A percentile compares a stretch with the other conserved stretches of the same genome.
These are phyloP conservation scores for Stenopsyche tienmushanensis DNA, from an alignment of 1,140 invertebrate species.

Conservation along the genomic window DNA sequence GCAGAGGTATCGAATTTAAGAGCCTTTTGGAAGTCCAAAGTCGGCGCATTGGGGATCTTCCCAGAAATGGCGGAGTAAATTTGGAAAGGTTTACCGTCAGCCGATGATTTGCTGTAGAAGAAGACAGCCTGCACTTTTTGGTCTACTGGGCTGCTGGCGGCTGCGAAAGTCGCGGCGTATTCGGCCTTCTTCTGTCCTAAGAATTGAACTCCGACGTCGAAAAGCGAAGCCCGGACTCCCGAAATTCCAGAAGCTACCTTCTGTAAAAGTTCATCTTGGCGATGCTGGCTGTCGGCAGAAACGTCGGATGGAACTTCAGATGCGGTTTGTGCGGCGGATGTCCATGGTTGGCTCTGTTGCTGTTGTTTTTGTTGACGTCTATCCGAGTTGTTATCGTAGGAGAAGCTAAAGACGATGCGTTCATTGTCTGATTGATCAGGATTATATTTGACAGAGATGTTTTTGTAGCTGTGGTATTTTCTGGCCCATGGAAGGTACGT, in stretches of 20 bases:
- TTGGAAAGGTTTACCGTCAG: conserved; percentile 47
- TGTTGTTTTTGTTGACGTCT: neutral
- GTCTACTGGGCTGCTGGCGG: conserved; percentile 57
- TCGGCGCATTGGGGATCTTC: conserved; percentile 49
- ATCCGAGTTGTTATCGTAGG: conserved; percentile 7
- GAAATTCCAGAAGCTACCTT: conserved; percentile 56
- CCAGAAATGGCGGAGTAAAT: conserved; percentile 48
- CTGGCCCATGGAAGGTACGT: conserved; percentile 4
- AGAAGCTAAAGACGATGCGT: conserved; percentile 7
- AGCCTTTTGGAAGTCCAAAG: conserved; percentile 55
- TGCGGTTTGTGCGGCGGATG: conserved; percentile 9
- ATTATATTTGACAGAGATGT: conserved; percentile 10
- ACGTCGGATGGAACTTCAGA: conserved; percentile 40
- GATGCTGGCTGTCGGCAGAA: conserved; percentile 46
- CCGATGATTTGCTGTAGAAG: conserved; percentile 48
- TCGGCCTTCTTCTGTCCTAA: conserved; percentile 51
- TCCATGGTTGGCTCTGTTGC: neutral
- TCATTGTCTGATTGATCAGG: conserved; percentile 23
- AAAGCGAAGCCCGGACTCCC: conserved; percentile 47
- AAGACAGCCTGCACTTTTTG: conserved; percentile 51
- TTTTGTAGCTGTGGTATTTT: neutral
- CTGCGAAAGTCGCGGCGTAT: conserved; percentile 54
- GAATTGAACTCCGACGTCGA: conserved; percentile 57
- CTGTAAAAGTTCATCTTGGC: conserved; percentile 55
- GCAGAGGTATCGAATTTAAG: conserved; percentile 53